Percentiles rank a stretch among this genome's conserved stretches.
Conservation (phyloP, 2,797 vertebrate species). For the Somateria mollissima region DNA sequence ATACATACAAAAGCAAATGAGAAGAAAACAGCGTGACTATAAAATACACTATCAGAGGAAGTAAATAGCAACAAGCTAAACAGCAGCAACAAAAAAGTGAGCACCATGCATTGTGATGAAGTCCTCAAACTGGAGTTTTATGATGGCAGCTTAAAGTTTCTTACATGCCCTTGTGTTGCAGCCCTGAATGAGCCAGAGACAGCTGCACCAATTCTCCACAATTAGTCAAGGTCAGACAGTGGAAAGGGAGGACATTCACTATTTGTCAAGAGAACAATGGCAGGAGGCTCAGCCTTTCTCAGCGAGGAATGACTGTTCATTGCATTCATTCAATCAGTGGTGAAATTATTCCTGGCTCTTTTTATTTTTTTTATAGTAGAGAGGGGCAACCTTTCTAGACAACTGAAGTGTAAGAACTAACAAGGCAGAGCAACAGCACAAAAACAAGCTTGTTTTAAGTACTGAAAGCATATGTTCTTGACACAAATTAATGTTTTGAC, state of each 20-base stretch:
- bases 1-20: not conserved
- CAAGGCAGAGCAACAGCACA: conserved; percentile 62
- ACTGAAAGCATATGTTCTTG: conserved; percentile 76
- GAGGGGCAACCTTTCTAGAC: conserved; percentile 56
- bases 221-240: conserved; percentile 84
- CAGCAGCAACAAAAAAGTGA: not conserved
- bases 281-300: conserved; percentile 60
- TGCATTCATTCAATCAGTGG: conserved; percentile 50
- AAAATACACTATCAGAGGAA: conserved; percentile 16
- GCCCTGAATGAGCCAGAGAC: conserved; percentile 68
- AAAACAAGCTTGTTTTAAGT: conserved; percentile 75
- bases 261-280: conserved; percentile 81
- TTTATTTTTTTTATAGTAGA: conserved; percentile 29
- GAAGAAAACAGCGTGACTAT: conserved; percentile 25
- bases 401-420: conserved; percentile 58
- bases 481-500: conserved; percentile 65
- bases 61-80: not conserved
- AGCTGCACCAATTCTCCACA: conserved; percentile 80
- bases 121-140: conserved; percentile 77
- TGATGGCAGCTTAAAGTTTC: conserved; percentile 70
- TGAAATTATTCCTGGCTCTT: conserved; percentile 59
- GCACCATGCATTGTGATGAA: conserved; percentile 69
- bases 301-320: conserved; percentile 29
- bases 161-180: conserved; percentile 46
- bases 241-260: conserved; percentile 80